Percentiles rank a stretch among this genome's conserved stretches.
Evolutionary conservation across 2,888 invertebrate species (phyloP).

Genomic region (Trachelus iudaicus): DNA sequence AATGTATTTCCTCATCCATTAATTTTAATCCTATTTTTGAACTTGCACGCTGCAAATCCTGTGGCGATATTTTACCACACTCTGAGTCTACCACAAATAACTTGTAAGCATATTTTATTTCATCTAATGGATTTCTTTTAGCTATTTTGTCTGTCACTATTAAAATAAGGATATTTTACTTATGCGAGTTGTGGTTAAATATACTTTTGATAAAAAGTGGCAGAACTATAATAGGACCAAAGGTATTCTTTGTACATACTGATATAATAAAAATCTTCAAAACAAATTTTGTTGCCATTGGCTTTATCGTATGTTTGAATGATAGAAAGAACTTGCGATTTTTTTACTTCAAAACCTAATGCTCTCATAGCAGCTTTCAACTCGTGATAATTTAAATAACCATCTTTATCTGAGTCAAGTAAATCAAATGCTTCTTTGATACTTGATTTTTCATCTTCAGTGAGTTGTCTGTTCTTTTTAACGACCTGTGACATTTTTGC

Average conservation of each 20-base stretch:
- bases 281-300: slow-evolving; percentile 29
- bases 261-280: slow-evolving; percentile 44
- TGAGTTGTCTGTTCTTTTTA: slow-evolving; percentile 26
- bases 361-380: slow-evolving; percentile 44
- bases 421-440: slow-evolving; percentile 41
- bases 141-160: slow-evolving; percentile 40
- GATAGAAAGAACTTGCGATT: slow-evolving; percentile 40
- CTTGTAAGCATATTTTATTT: slow-evolving; percentile 43
- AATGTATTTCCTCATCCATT: slow-evolving; percentile 42
- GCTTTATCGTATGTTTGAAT: slow-evolving; percentile 36
- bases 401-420: slow-evolving; percentile 45
- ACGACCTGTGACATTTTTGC: background rate
- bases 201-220: background rate
- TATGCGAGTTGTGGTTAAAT: background rate
- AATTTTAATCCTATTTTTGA: slow-evolving; percentile 33
- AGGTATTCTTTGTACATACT: slow-evolving; percentile 31
- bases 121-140: slow-evolving; percentile 39
- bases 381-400: slow-evolving; percentile 48
- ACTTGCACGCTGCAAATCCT: slow-evolving; percentile 39
- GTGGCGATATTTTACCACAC: slow-evolving; percentile 34
- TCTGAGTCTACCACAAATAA: slow-evolving; percentile 33
- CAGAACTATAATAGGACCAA: background rate
- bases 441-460: slow-evolving; percentile 32
- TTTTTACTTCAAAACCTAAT: slow-evolving; percentile 43
- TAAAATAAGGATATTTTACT: background rate